Conservation (phyloP, 2,888 invertebrate genomes). For the Dinocampus coccinellae region DNA sequence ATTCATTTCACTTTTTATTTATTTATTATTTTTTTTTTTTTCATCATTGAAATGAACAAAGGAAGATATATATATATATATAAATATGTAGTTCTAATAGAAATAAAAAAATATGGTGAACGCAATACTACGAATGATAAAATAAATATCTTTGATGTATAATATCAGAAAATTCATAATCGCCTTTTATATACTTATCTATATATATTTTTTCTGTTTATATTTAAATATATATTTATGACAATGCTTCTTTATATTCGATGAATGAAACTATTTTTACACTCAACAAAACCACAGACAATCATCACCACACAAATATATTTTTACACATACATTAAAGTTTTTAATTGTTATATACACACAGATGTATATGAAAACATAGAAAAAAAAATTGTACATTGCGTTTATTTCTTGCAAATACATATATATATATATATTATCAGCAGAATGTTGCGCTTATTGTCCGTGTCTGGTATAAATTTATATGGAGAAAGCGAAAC, state of each 20-base stretch:
- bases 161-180: slow-evolving; percentile 44
- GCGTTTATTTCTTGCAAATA: not conserved
- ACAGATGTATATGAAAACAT: not conserved
- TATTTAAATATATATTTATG: slow-evolving; percentile 30
- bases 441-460: slow-evolving; percentile 3
- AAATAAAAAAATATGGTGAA: no score
- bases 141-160: slow-evolving; percentile 37
- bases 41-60: no score
- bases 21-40: no score
- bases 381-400: not conserved
- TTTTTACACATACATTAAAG: not conserved
- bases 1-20: no score
- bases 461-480: slow-evolving; percentile 26
- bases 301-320: not conserved
- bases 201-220: slow-evolving; percentile 37
- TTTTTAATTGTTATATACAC: not conserved
- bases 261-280: slow-evolving; percentile 18
- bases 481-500: slow-evolving; percentile 33
- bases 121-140: slow-evolving; percentile 39
- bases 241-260: slow-evolving; percentile 42
- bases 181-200: slow-evolving; percentile 30
- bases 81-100: no score
- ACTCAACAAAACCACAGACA: not conserved
- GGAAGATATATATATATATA: no score
- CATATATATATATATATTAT: not conserved